Conservation (phyloP, 1,140 invertebrate species). For the Listronotus oregonensis region DNA sequence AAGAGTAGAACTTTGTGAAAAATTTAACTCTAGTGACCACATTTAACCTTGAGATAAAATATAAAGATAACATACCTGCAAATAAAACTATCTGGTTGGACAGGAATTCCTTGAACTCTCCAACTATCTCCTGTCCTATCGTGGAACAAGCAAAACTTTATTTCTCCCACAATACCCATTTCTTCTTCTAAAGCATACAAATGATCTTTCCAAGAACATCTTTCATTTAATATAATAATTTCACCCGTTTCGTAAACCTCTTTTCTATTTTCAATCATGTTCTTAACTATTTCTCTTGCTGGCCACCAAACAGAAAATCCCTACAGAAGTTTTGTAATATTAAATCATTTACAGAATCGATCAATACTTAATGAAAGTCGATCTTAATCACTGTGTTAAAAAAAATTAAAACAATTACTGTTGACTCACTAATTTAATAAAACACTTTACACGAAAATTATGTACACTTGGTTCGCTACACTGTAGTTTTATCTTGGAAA, state of each 20-base stretch:
- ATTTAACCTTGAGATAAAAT: too few relatives aligned
- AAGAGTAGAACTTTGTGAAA: too few relatives aligned
- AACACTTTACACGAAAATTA: too few relatives aligned
- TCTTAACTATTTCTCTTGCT: slow-evolving; percentile 74
- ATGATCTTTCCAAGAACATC: slow-evolving; percentile 90
- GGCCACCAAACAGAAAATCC: slow-evolving; percentile 80
- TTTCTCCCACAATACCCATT: slow-evolving; percentile 64
- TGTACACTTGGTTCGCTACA: too few relatives aligned
- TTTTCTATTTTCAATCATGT: slow-evolving; percentile 72
- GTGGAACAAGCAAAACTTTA: slow-evolving; percentile 82
- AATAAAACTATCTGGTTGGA: slow-evolving; percentile 74
- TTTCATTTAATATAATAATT: slow-evolving; percentile 74
- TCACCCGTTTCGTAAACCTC: slow-evolving; percentile 70
- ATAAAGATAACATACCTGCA: slow-evolving; percentile 74
- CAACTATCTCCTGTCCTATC: slow-evolving; percentile 64
- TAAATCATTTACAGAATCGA: too few relatives aligned
- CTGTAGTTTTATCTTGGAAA: too few relatives aligned
- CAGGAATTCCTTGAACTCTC: slow-evolving; percentile 82
- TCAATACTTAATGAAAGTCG: too few relatives aligned
- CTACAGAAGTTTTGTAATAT: slow-evolving; percentile 51
- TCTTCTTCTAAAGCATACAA: slow-evolving; percentile 82
- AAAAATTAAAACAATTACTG: too few relatives aligned
- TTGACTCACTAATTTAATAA: too few relatives aligned
- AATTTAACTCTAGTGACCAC: too few relatives aligned
- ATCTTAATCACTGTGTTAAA: too few relatives aligned